Conservation (phyloP, 2,888 invertebrate species). For the Xanthia icteritia region DNA sequence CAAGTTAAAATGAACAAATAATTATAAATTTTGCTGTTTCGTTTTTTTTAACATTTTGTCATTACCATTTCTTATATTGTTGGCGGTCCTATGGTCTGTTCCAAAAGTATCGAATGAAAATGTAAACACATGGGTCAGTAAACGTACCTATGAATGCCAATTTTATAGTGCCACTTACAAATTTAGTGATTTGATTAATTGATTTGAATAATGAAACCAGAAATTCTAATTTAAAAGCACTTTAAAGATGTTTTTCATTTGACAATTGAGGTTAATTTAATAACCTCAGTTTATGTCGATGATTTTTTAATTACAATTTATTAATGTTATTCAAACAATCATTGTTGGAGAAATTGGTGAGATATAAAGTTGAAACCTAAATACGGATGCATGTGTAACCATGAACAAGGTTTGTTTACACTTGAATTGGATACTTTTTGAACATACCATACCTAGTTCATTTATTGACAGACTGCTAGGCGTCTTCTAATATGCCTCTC, state of each 20-base stretch:
- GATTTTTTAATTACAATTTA: no score
- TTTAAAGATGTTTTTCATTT: not conserved
- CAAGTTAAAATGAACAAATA: not conserved
- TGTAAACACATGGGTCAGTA: not conserved
- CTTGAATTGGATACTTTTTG: not conserved
- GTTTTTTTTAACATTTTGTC: not conserved
- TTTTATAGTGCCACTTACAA: no score
- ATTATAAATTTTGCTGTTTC: not conserved
- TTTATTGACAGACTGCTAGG: not conserved
- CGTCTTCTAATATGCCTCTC: not conserved
- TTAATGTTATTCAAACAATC: no score
- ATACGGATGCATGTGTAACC: not conserved
- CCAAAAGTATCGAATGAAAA: not conserved
- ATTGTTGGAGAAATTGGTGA: not conserved
- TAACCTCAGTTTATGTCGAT: no score
- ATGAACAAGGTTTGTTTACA: not conserved
- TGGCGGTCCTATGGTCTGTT: not conserved
- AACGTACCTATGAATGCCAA: not conserved
- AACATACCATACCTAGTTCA: not conserved
- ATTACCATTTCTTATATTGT: not conserved
- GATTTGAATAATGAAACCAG: not conserved
- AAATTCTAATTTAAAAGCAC: not conserved
- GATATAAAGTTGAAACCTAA: not conserved
- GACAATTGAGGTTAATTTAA: no score
- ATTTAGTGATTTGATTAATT: no score